These are phyloP conservation scores for Rhinatrema bivittatum DNA, from an alignment of 2,797 vertebrate species.

Conservation along the genomic window DNA sequence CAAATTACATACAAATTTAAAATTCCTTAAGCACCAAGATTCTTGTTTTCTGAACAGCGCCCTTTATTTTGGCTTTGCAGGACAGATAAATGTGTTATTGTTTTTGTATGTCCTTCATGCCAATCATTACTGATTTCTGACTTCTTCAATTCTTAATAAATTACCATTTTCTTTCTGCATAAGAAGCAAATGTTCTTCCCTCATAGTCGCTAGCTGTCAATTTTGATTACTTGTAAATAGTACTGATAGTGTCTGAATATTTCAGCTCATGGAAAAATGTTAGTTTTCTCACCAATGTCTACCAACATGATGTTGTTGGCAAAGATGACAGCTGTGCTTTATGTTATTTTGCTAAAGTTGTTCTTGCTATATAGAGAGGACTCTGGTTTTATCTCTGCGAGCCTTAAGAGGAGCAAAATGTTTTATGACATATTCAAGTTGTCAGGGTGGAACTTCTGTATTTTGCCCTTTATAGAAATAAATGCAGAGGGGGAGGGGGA, in stretches of 20 bases:
- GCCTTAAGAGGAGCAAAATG: constrained; percentile 25
- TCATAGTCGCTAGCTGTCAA: constrained; percentile 34
- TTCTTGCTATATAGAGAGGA: constrained; percentile 17
- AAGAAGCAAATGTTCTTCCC: constrained; percentile 39
- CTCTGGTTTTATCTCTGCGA: constrained; percentile 19
- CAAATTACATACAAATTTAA: constrained; percentile 13
- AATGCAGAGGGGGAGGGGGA: constrained; percentile 8
- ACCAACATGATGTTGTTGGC: constrained; percentile 18
- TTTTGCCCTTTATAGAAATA: constrained; percentile 1
- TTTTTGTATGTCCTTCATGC: constrained; percentile 26
- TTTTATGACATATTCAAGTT: constrained; percentile 18
- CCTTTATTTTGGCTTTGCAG: constrained; percentile 19
- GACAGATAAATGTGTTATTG: constrained; percentile 25
- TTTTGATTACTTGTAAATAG: constrained; percentile 44
- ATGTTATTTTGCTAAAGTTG: constrained; percentile 37
- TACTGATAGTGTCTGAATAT: constrained; percentile 40
- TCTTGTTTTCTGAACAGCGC: constrained; percentile 19
- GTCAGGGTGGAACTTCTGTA: background rate
- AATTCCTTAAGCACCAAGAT: constrained; percentile 10
- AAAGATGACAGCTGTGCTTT: constrained; percentile 39
- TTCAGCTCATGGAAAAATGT: constrained; percentile 36
- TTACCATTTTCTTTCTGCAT: constrained; percentile 41
- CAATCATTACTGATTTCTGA: constrained; percentile 37
- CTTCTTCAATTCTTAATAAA: constrained; percentile 36
- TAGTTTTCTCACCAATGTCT: constrained; percentile 29